Base-by-base conservation (phyloP, 2,113 vertebrate genomes). In the Drymodes brunneopygia region DNA sequence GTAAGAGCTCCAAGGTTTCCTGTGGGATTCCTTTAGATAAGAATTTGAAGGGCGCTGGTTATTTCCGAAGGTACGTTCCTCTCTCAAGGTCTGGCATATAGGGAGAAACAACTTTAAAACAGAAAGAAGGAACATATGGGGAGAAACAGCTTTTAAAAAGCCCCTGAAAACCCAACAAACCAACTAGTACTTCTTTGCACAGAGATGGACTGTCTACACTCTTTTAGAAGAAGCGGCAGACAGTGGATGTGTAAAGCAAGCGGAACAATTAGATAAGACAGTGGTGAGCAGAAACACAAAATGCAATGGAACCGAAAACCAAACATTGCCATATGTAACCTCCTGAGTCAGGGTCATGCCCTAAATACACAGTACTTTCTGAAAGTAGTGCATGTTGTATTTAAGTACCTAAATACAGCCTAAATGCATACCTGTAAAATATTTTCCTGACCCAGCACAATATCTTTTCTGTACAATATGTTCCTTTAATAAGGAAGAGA, bases 11-110 rank as follows among this genome's bases (percentile, higher is more conserved):
- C 97, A 97, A 97, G 97, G 93, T 97, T 97, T 91, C 90, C 81
- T 94, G 66, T 88, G 60, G 94, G 92, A 96, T 97, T 97, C 75
- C 88, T 96, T 96, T 82, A 95, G 97, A 97, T 97, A 97, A 96
- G 86, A 92, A 96, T 96, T 94, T 95, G 96, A 97, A 97, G 94
- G 95, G 84, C 5, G 0, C 70, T 95, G 79, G 70, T 95, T 74
- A 64, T 69, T 96, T 96, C 75, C 17, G 58, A 97, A 96, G 97
- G 93, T 96, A 92, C 11, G 28, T 92, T 92, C 35, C 40, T 45
- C 23, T 91, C 25, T 92, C 93, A 94, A 96, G 94, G 95, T 92
- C 92, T 62, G 88, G 44, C 56, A 35, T 86, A 86, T 62, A 38
- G 53, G 20, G 44, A 80, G 86, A 93, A 95, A 91, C 31, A 92